Evolutionary conservation across 2,888 invertebrate genomes (phyloP).

Genomic region (Cordilura impudica): DNA sequence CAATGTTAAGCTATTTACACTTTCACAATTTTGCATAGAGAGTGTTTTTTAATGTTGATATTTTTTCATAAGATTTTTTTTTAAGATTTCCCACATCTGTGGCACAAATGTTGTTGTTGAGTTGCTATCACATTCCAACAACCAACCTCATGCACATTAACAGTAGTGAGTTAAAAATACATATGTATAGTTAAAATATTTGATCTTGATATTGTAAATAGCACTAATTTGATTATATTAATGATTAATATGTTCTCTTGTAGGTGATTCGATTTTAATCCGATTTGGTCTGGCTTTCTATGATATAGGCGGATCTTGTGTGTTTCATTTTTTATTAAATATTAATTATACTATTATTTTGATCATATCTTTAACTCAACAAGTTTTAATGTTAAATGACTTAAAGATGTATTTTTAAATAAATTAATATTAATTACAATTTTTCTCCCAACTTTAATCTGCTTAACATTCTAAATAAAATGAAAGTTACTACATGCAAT

Average conservation of each 20-base stretch:
- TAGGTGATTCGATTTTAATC: too few species aligned
- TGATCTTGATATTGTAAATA: too few species aligned
- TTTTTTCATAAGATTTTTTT: background rate
- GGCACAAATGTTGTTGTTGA: constrained; percentile 7
- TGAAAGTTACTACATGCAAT: constrained; percentile 42
- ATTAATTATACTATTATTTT: background rate
- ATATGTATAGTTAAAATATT: too few species aligned
- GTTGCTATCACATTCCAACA: constrained; percentile 25
- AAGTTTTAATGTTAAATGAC: background rate
- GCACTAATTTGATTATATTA: too few species aligned
- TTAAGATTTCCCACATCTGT: background rate
- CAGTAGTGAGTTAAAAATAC: too few species aligned
- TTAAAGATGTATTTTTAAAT: background rate
- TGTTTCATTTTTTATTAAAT: too few species aligned
- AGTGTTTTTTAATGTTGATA: background rate
- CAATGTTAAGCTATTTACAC: constrained; percentile 40
- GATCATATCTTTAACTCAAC: background rate
- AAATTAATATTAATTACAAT: background rate
- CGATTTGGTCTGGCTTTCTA: too few species aligned
- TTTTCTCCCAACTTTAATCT: constrained; percentile 12
- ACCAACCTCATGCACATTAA: background rate
- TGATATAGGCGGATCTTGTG: too few species aligned
- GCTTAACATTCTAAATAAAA: constrained; percentile 30
- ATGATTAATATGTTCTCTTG: too few species aligned
- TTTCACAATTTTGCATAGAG: constrained; percentile 54